Evolutionary conservation across 1,140 invertebrate genomes (phyloP).

Genomic region (Aricia agestis): DNA sequence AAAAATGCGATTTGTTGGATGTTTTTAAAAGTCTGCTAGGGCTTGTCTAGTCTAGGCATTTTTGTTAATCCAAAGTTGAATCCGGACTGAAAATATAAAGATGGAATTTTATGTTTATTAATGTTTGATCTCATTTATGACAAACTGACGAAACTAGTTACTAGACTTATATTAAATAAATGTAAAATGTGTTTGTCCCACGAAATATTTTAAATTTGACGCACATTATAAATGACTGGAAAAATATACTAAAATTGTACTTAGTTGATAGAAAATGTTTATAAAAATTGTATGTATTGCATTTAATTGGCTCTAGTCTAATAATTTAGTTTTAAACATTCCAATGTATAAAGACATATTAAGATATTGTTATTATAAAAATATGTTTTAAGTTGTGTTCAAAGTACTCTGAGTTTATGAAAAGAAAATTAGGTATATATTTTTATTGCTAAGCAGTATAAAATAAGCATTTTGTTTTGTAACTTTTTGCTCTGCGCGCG

Average conservation of each 20-base stretch:
- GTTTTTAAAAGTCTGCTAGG: background rate
- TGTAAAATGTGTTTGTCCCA: background rate
- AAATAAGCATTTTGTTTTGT: no score
- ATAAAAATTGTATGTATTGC: constrained; percentile 11
- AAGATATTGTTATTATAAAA: background rate
- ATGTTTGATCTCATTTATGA: background rate
- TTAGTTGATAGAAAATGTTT: constrained; percentile 17
- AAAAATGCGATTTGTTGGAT: background rate
- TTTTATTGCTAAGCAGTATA: no score
- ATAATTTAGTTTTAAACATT: constrained; percentile 1
- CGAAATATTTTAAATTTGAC: background rate
- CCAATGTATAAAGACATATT: background rate
- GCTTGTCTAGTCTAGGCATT: background rate
- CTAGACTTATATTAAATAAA: background rate
- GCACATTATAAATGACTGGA: constrained; percentile 30
- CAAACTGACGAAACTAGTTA: background rate
- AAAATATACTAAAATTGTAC: constrained; percentile 10
- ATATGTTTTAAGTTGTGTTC: background rate
- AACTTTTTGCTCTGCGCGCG: no score
- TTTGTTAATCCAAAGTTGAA: background rate
- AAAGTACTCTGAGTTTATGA: no score
- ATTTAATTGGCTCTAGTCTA: constrained; percentile 16
- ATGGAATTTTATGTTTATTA: background rate
- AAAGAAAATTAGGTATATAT: no score
- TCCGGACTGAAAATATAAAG: background rate